Evolutionary conservation across 2,797 vertebrate species (phyloP).

Genomic region (Sciurus carolinensis): DNA sequence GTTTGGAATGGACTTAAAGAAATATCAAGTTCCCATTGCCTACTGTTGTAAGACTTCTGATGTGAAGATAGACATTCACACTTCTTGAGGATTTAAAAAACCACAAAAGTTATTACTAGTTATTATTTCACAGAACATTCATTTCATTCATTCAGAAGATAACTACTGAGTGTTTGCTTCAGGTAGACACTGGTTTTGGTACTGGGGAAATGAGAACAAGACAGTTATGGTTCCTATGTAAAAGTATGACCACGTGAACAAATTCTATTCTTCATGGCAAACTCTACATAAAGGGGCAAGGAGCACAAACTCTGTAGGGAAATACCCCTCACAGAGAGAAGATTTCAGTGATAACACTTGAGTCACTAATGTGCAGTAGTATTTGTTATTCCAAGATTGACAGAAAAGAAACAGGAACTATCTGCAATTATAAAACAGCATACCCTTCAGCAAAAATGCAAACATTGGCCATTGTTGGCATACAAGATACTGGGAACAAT

Average conservation of each 20-base stretch:
- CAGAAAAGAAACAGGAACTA: neutral
- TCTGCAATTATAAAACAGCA: neutral
- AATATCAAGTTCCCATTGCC: neutral
- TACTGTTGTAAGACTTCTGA: neutral
- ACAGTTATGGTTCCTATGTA: neutral
- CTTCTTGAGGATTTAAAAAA: neutral
- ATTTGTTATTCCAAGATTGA: neutral
- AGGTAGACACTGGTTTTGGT: neutral
- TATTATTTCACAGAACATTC: neutral
- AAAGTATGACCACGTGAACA: neutral
- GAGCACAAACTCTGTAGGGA: neutral
- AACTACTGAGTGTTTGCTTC: neutral
- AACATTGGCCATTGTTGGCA: neutral
- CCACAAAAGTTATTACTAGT: neutral
- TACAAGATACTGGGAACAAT: neutral
- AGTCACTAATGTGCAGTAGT: neutral
- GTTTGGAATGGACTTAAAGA: neutral
- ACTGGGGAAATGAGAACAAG: neutral
- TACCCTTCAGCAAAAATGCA: neutral
- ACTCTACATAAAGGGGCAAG: neutral
- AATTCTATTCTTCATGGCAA: neutral
- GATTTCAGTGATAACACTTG: neutral
- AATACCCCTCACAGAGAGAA: neutral
- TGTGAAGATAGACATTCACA: neutral
- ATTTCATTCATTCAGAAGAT: constrained; percentile 12